Base-by-base conservation (phyloP, 92 coral and sea anemone genomes). In the Scolanthus callimorphus region DNA sequence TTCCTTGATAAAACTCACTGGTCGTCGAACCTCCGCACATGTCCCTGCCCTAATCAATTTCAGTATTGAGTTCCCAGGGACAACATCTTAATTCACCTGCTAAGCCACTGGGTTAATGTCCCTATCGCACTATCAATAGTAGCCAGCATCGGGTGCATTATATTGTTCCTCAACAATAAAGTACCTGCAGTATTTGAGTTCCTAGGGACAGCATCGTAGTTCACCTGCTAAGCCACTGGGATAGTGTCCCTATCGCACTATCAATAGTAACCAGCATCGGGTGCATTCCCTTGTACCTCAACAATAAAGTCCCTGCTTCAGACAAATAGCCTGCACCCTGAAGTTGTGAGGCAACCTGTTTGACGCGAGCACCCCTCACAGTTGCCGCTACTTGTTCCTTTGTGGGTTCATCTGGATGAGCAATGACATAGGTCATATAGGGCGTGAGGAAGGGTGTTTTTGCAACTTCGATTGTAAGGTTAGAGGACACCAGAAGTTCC, bases 221-320 rank as follows among this genome's bases (percentile, higher is more conserved):
- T 46, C 52, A 77, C 57, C 96, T 68, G 48, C 66, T 85, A 15
- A 84, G 69, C 98, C 94, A 92, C 39, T 71, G 73, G 1, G 89
- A 80, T 20, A 94, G 47, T 11, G 84, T 63, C 11, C 96, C 95
- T 52, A 89, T 39, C 3, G 92, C 88, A 59, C 76, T 73, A 54
- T 94, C 96, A 47, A 88, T 58, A 3, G 99, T 81, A 29, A 86
- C 77, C 21, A 94, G 60, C 3, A 90, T 95, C 3, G 90, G 85
- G 50, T 89, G 98, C 54, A 86, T 58, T 13, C 77, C 80, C 9
- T 74, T 80, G 31, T 76, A 67, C 12, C 77, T 63, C 31, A 78
- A 57, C 74, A 85, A 59, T 12, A 92, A 57, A 23, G 98, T 80
- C 17, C 90, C 96, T 4, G 98, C 96, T 68, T 92, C 96, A 15